Percentiles rank a stretch among this genome's conserved stretches.
Conservation (phyloP, 2,888 invertebrate genomes). For the Microplitis deprimator region DNA sequence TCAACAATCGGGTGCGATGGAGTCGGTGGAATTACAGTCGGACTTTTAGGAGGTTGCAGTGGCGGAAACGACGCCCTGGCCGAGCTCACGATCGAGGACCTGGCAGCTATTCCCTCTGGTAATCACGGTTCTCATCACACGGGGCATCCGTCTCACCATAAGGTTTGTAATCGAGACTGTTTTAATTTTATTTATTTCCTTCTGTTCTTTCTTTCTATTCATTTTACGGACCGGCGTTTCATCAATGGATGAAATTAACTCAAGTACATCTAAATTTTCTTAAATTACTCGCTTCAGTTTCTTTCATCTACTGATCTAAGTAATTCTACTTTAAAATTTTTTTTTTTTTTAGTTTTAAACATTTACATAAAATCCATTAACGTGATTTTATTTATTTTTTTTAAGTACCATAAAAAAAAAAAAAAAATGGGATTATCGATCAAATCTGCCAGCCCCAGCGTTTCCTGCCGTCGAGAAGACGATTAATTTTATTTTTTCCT, state of each 20-base stretch:
- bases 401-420: neutral
- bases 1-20: slow-evolving; percentile 48
- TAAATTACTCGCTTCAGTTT: neutral
- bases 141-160: slow-evolving; percentile 68
- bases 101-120: slow-evolving; percentile 68
- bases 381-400: neutral
- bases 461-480: neutral
- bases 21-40: slow-evolving; percentile 55
- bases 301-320: neutral
- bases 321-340: neutral
- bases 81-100: slow-evolving; percentile 68
- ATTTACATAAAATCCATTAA: neutral
- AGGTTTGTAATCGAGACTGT: slow-evolving; percentile 54
- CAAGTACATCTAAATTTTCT: neutral
- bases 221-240: no score
- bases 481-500: neutral
- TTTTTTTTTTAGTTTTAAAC: neutral
- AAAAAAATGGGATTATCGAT: neutral
- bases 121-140: slow-evolving; percentile 66
- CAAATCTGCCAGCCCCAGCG: neutral
- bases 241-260: no score
- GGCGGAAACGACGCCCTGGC: slow-evolving; percentile 69
- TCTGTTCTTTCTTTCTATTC: no score
- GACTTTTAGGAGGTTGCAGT: slow-evolving; percentile 65
- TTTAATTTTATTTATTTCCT: neutral